phyloP scores from a whole-genome alignment of 2,888 invertebrate genomes.

The Lycocerus yunnanus region DNA sequence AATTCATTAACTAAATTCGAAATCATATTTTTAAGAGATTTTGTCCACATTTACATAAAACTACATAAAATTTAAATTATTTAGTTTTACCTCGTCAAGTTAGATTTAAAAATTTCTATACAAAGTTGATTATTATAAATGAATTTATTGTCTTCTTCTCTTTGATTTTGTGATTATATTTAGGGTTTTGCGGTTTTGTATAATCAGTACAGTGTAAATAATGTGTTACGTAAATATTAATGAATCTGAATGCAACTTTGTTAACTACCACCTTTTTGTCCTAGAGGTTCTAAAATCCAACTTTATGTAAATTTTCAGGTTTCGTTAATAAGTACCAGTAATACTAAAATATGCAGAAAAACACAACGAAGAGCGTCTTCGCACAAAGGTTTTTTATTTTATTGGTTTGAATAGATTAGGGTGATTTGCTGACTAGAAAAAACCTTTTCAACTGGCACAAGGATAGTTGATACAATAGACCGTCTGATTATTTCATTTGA shows the following conservation, averaged over 20 bases:
- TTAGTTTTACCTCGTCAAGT: neutral
- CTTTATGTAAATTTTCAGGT: neutral
- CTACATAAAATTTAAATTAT: neutral
- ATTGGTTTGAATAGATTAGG: neutral
- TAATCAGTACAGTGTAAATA: neutral
- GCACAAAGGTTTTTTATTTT: neutral
- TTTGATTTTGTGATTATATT: neutral
- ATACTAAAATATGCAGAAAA: neutral
- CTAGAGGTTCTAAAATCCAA: neutral
- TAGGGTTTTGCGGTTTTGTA: neutral
- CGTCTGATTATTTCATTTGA: neutral
- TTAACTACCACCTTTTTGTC: neutral
- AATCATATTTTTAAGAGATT: neutral
- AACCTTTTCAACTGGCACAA: neutral
- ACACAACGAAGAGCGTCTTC: neutral
- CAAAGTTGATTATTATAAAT: no score
- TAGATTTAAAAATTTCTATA: neutral
- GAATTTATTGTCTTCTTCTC: neutral
- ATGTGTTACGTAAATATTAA: conserved; percentile 2
- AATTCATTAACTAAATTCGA: neutral
- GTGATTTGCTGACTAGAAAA: neutral
- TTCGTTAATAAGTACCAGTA: neutral
- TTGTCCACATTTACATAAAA: neutral
- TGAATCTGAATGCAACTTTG: conserved; percentile 1
- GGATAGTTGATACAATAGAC: neutral